Conservation (phyloP, 1,140 invertebrate genomes). For the Brachystomella parvula region DNA sequence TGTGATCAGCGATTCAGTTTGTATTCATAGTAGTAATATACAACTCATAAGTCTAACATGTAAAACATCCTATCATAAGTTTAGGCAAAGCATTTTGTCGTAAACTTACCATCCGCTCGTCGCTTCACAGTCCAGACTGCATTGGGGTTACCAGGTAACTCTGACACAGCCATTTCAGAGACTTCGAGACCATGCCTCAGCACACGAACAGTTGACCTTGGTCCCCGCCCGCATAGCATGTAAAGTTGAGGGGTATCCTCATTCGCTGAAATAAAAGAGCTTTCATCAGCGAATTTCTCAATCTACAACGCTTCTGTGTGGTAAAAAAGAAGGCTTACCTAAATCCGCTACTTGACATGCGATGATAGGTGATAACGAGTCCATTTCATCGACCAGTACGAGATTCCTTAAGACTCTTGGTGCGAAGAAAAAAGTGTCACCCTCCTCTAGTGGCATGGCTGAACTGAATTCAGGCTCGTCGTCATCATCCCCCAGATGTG, state of each 20-base stretch:
- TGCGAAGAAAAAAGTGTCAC: constrained; percentile 98
- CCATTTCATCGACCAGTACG: constrained; percentile 95
- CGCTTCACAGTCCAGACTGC: constrained; percentile 99
- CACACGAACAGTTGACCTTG: constrained; percentile 84
- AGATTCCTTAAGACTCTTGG: constrained; percentile 89
- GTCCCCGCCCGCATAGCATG: constrained; percentile 88
- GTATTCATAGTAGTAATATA: constrained; percentile 24
- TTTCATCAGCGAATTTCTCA: not conserved
- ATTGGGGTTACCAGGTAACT: constrained; percentile 97
- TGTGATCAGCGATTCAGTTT: constrained; percentile 30
- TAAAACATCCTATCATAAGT: constrained; percentile 28
- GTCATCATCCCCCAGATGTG: constrained; percentile 97
- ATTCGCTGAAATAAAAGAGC: constrained; percentile 60
- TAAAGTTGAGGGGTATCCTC: constrained; percentile 99
- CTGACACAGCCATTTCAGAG: constrained; percentile 98
- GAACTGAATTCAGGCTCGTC: constrained; percentile 99
- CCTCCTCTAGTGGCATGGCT: constrained; percentile 95
- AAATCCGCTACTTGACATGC: constrained; percentile 64
- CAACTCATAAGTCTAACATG: constrained; percentile 39
- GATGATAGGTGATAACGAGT: constrained; percentile 92
- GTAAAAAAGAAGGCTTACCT: constrained; percentile 36
- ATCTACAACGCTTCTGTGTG: not conserved
- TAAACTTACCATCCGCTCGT: constrained; percentile 78
- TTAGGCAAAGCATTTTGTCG: not conserved
- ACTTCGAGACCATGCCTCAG: constrained; percentile 94